Conservation (phyloP, 2,113 vertebrate species). For the Sitta europaea region DNA sequence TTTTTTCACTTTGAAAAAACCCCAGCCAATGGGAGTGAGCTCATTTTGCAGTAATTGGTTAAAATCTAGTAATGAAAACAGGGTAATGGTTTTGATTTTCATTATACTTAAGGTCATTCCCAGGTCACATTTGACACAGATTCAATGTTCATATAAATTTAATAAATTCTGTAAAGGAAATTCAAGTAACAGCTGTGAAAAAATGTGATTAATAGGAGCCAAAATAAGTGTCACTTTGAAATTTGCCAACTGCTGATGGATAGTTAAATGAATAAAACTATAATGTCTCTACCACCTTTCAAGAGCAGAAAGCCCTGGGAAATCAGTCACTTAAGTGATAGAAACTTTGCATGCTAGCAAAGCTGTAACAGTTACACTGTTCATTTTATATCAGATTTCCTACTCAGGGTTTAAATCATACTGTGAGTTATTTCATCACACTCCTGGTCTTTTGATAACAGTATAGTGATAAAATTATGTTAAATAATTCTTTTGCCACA, state of each 20-base stretch:
- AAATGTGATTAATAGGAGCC: constrained; percentile 62
- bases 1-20: not conserved
- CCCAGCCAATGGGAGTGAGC: not conserved
- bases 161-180: constrained; percentile 70
- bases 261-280: constrained; percentile 52
- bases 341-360: not conserved
- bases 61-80: constrained; percentile 61
- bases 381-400: constrained; percentile 10
- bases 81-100: constrained; percentile 68
- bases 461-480: not conserved
- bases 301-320: constrained; percentile 32
- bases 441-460: not conserved
- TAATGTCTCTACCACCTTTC: constrained; percentile 30
- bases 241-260: constrained; percentile 56
- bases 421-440: constrained; percentile 21
- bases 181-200: constrained; percentile 64
- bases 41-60: constrained; percentile 64
- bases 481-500: not conserved
- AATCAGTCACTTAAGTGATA: constrained; percentile 29
- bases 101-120: constrained; percentile 58
- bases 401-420: not conserved
- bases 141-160: constrained; percentile 72
- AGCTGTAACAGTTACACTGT: not conserved
- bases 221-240: constrained; percentile 66
- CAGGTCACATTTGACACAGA: constrained; percentile 64